These are phyloP conservation scores for Macrobrachium rosenbergii DNA, from an alignment of 1,140 invertebrate species.

Conservation along the genomic window DNA sequence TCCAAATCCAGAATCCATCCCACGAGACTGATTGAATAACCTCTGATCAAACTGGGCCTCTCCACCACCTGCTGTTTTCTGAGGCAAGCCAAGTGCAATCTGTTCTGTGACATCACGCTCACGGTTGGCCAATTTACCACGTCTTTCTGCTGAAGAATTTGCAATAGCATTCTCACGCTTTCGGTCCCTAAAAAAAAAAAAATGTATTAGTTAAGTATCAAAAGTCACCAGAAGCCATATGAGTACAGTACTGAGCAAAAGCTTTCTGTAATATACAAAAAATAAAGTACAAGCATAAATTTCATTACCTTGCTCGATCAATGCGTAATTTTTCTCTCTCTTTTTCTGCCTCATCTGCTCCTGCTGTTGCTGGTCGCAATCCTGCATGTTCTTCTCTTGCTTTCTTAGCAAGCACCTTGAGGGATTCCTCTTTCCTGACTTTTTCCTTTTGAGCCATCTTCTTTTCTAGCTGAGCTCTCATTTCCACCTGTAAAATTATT, in stretches of 20 bases:
- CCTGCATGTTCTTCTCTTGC: conserved; percentile 96
- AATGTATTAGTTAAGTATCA: not conserved
- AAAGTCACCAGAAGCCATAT: no score
- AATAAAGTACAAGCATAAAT: not conserved
- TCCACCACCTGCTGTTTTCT: conserved; percentile 80
- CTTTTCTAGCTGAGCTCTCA: conserved; percentile 94
- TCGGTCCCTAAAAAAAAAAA: conserved; percentile 78
- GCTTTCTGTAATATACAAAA: not conserved
- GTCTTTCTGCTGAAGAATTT: conserved; percentile 91
- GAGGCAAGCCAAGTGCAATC: conserved; percentile 96
- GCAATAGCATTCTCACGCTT: conserved; percentile 93
- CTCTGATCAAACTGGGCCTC: conserved; percentile 96
- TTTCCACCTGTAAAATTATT: conserved; percentile 79
- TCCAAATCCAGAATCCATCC: conserved; percentile 96
- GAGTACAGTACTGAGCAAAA: not conserved
- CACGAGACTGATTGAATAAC: conserved; percentile 95
- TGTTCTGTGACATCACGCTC: conserved; percentile 99
- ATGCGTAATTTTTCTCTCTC: conserved; percentile 92
- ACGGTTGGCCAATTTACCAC: conserved; percentile 82
- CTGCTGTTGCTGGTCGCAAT: conserved; percentile 73
- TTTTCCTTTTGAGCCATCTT: conserved; percentile 98
- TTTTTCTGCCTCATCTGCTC: conserved; percentile 77
- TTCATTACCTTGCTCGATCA: conserved; percentile 75
- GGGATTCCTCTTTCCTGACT: conserved; percentile 96
- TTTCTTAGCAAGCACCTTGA: conserved; percentile 93